Evolutionary conservation across 2,888 invertebrate species (phyloP), one percentile per base, ranked within the genome.

Genomic region (Napeogenes inachia): DNA sequence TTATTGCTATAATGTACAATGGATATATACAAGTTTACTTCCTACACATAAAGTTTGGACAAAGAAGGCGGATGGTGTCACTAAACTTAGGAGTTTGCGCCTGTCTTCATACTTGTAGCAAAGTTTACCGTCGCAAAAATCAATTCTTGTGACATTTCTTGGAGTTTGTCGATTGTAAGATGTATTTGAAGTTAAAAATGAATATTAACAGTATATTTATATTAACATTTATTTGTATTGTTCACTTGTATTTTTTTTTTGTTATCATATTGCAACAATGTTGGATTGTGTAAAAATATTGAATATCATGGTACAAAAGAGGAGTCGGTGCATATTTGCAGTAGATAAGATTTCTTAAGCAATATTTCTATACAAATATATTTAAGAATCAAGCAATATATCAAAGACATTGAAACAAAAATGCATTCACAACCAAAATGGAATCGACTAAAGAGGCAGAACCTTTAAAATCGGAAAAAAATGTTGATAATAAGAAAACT

Each of bases 401-500:
- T 62, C 58, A 56, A 55, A 61, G 45, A 54, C 58, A 62, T 63
- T 56, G 46, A 57, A 59, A 65, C 38, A 35, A 45, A 47, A 32
- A 33, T 21, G 21, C 65, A 57, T 30, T 62, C 65, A 63, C 58
- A 42, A 33, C 59, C 30, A 72, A 58, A 61, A 87, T 87, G 87
- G 76, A 67, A 54, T 50, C 30, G 50, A 68, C 71, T 45, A 70
- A 75, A 3, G 87, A 87, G 71, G 81, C 84, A 67, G 74, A 76
- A 54, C 87, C 86, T 4, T 71, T 88, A 4, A 85, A 82, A 67
- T 62, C 69, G 54, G 60, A 64, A 54, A 68, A 73, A 66, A 65
- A 69, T 30, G 69, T 71, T 65, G 59, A 71, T 0, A 79, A 78
- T 64, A 82, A 77, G 64, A 83, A 83, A 75, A 82, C 77, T 3